Evolutionary conservation across 2,113 vertebrate species (phyloP).

Genomic region (Grallaria varia): DNA sequence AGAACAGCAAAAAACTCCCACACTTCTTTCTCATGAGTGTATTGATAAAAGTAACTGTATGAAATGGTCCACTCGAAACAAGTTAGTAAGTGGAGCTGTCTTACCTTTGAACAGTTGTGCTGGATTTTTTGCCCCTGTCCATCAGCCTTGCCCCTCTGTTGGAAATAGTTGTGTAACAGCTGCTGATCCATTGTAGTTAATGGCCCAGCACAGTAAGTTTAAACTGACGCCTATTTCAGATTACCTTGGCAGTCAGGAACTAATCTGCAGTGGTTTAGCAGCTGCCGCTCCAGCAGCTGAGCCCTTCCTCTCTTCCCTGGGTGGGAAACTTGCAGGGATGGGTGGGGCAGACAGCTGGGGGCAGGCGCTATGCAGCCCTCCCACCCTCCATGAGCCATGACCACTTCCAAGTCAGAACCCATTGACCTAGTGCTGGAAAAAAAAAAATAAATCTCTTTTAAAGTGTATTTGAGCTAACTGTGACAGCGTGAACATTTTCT

Average conservation of each 20-base stretch:
- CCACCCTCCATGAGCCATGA: accelerated
- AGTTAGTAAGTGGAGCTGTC: neutral
- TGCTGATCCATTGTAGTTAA: neutral
- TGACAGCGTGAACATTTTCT: neutral
- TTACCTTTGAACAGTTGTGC: neutral
- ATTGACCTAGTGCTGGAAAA: neutral
- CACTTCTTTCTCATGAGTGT: neutral
- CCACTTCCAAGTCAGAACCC: neutral
- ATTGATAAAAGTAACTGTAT: neutral
- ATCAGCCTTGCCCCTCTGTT: neutral
- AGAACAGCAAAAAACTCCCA: accelerated
- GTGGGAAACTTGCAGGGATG: neutral
- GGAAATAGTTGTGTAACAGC: neutral
- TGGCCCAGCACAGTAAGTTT: neutral
- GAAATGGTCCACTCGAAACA: neutral
- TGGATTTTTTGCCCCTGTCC: neutral
- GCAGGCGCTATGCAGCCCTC: neutral
- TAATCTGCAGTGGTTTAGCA: conserved; percentile 31
- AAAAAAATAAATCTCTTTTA: neutral
- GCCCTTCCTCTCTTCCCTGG: neutral
- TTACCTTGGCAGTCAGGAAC: neutral
- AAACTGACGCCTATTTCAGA: neutral
- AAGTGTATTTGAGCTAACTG: too few species aligned
- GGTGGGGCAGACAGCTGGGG: neutral
- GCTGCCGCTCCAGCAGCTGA: conserved; percentile 37